These are phyloP conservation scores for Todiramphus chloris DNA, from an alignment of 2,113 vertebrate genomes.

Conservation along the genomic window DNA sequence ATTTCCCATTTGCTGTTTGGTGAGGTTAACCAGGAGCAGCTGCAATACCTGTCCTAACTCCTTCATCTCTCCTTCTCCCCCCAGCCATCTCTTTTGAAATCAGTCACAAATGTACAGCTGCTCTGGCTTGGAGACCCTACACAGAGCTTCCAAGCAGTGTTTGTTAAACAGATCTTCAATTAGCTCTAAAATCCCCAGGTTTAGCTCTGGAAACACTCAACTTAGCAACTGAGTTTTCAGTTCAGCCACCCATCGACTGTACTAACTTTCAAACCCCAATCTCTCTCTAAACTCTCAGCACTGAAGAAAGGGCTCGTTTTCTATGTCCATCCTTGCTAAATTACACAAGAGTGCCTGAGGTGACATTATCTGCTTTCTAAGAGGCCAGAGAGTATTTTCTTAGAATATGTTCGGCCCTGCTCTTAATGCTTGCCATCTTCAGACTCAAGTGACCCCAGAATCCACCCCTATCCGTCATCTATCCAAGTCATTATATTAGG, in stretches of 20 bases:
- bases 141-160: neutral
- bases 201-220: slow-evolving; percentile 33
- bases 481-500: neutral
- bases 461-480: neutral
- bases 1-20: neutral
- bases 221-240: neutral
- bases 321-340: neutral
- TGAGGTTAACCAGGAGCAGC: neutral
- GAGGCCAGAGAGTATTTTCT: neutral
- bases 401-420: neutral
- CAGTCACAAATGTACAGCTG: neutral
- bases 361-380: neutral
- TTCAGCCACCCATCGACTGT: neutral
- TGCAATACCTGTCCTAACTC: slow-evolving; percentile 13
- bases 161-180: slow-evolving; percentile 20
- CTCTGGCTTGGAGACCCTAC: neutral
- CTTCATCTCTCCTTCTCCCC: neutral
- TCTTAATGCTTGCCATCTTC: neutral
- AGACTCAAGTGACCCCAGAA: neutral
- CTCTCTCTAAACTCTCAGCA: neutral
- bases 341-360: neutral
- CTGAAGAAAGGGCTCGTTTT: neutral
- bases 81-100: neutral
- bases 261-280: neutral
- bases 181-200: neutral